phyloP scores from a whole-genome alignment of 2,797 vertebrate species.

The Balearica regulorum region DNA sequence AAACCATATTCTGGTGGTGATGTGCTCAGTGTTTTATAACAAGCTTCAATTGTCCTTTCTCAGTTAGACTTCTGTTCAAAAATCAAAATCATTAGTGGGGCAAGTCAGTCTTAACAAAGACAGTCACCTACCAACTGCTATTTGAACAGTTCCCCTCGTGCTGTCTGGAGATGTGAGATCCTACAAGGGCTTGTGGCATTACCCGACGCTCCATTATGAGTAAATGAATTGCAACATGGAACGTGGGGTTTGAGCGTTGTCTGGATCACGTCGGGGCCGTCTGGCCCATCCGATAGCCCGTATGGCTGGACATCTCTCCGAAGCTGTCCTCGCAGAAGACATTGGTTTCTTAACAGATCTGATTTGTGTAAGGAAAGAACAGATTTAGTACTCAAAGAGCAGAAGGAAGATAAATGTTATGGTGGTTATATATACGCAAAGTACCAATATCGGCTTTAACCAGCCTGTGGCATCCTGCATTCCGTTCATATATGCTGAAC shows the following conservation, averaged over 20 bases:
- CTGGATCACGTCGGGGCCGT: background rate
- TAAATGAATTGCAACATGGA: background rate
- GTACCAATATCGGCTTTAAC: rapidly evolving
- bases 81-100: background rate
- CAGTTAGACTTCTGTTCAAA: background rate
- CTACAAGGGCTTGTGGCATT: background rate
- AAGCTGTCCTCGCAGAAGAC: background rate
- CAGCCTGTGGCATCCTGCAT: background rate
- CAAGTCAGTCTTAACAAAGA: background rate
- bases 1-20: background rate
- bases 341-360: background rate
- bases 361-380: background rate
- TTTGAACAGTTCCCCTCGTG: background rate
- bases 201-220: rapidly evolving
- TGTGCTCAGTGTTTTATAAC: background rate
- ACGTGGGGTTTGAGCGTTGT: rapidly evolving
- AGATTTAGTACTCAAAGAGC: background rate
- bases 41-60: background rate
- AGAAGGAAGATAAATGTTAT: background rate
- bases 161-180: background rate
- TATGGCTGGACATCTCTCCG: background rate
- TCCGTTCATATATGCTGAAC: background rate
- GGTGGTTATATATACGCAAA: rapidly evolving
- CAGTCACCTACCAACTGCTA: background rate
- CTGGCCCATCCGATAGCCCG: background rate